Conservation (phyloP, 2,797 vertebrate genomes). For the Ceryle rudis region DNA sequence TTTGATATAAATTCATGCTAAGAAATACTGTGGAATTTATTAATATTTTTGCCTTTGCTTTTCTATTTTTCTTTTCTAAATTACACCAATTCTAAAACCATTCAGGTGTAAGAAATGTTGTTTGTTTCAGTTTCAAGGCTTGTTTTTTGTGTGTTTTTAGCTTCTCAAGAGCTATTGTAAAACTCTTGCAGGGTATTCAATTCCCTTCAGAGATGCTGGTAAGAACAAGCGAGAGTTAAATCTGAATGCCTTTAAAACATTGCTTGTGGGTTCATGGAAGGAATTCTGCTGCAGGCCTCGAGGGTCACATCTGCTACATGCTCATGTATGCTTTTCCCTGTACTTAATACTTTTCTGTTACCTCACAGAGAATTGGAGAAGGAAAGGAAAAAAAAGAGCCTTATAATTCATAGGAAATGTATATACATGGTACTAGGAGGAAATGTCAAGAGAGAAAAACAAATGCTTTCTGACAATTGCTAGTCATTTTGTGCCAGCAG, state of each 20-base stretch:
- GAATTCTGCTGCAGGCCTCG: neutral
- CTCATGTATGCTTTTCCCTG: neutral
- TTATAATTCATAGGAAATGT: neutral
- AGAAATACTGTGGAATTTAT: neutral
- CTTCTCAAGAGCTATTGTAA: neutral
- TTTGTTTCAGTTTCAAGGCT: neutral
- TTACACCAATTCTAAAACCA: neutral
- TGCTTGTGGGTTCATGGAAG: neutral
- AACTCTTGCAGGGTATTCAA: constrained; percentile 9
- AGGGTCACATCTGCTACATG: neutral
- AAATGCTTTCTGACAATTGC: constrained; percentile 15
- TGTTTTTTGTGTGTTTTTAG: neutral
- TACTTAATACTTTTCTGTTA: neutral
- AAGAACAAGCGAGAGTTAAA: constrained; percentile 8
- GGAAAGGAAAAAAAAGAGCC: neutral
- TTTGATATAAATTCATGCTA: neutral
- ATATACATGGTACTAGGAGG: neutral
- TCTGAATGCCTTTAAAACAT: neutral
- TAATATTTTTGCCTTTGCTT: neutral
- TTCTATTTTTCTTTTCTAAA: neutral
- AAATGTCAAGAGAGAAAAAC: neutral
- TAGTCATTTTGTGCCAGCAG: constrained; percentile 10
- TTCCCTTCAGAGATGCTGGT: neutral
- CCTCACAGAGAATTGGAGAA: neutral
- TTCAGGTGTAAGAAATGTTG: neutral